Base-by-base conservation (phyloP, 2,888 invertebrate species). In the Quadroppia sp. region DNA sequence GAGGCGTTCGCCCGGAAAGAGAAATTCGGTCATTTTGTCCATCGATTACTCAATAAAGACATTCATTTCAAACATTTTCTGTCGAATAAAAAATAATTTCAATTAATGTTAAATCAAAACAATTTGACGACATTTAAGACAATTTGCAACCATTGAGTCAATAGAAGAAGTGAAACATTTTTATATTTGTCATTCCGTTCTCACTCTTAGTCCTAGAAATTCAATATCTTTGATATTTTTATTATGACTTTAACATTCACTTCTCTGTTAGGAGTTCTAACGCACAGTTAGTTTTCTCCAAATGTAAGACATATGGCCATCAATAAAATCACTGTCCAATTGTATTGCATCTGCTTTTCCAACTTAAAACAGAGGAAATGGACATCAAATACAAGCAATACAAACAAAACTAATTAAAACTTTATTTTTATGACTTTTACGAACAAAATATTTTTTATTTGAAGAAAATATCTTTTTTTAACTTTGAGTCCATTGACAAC, bases 1-100 rank as follows among this genome's bases (percentile, higher is more conserved):
- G 9, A 92, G 91, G 78, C 92, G 85, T 83, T 92, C 93, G 11
- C 92, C 91, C 90, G 88, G 77, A 75, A 77, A 75, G 45, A 76
- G 40, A 28, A 76, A 53, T 13, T 75, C 75, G 32, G 67, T 67
- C 67, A 67, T 67, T 23, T 67, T 67, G 36, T 9, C 7, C 4
- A 17, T 4, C 53, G 23, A 53, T 9, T 15, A 36, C 36, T 36
- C 6, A 36, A 36, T 36, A 4, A 36, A 4, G 11, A 4, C 4
- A 36, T 36, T 4, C 4, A 36, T 36, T 7, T 36, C 36, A 36
- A 36, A 36, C 36, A 36, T 11, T 7, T 7, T 4, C 4, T 11
- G 4, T 11, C 4, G 6, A 36, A 7, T 11, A 36, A 36, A 36
- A 11, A 4, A 36, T 36, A 36, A 11, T 7, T 36, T 36, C 36